Base-by-base conservation (phyloP, 2,888 invertebrate species). In the Hemistola chrysoprasaria region DNA sequence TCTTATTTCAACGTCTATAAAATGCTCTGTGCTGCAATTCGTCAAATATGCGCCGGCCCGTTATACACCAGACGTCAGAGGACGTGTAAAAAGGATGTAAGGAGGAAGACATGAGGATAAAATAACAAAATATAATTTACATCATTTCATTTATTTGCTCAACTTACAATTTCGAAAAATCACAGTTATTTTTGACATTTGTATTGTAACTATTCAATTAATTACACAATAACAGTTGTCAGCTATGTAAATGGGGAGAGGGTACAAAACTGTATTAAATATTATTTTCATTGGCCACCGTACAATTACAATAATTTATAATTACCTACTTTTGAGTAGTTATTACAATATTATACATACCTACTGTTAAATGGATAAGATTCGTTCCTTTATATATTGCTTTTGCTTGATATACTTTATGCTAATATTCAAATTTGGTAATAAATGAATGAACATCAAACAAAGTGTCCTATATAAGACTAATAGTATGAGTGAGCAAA, bases 131-230 rank as follows among this genome's bases (percentile, higher is more conserved):
- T 45, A 35, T n/a, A 25, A 31, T 29, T 53, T 57, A 48, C 78
- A 79, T 87, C 79, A 78, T 80, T 83, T 86, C 78, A 81, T 88
- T 87, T 87, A 88, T 85, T 87, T 84, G 82, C 86, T 88, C 87
- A 87, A 87, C 86, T 88, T 88, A 88, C 80, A 88, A 87, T 87
- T 87, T 87, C 79, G 87, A 87, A 85, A 55, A 88, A 88, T 88
- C 88, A 88, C 88, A 87, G 88, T 87, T 87, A 79, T 78, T 82
- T 81, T 86, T 84, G 86, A 87, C 86, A 84, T 73, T 79, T 82
- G 74, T 71, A 76, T 72, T 73, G 82, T 84, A 83, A 83, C 69
- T 81, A 74, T 78, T 78, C 64, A 72, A 80, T 80, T 16, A 16
- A n/a, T n/a, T 82, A 84, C 82, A 80, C 63, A 65, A 69, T 68